These are phyloP conservation scores for Phylloscopus whistleri DNA, from an alignment of 2,113 vertebrate genomes.

Conservation along the genomic window DNA sequence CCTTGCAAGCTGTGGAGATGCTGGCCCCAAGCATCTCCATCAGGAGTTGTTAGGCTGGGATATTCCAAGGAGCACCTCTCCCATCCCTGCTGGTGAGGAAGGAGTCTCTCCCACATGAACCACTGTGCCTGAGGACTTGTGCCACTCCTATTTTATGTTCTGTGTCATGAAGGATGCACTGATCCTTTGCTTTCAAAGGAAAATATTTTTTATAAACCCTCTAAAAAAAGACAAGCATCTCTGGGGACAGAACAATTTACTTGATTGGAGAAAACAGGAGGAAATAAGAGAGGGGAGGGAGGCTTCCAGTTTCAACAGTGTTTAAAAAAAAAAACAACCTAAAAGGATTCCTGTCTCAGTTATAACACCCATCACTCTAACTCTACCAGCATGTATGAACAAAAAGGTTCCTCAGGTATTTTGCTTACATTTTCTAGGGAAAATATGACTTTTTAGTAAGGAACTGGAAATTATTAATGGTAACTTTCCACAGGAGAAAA, in stretches of 20 bases:
- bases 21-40: neutral
- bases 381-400: neutral
- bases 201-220: neutral
- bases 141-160: neutral
- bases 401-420: neutral
- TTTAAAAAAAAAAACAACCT: neutral
- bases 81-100: neutral
- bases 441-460: neutral
- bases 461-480: neutral
- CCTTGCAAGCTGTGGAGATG: neutral
- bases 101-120: neutral
- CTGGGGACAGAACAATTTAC: neutral
- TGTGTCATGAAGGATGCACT: neutral
- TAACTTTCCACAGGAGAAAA: neutral
- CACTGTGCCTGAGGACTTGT: neutral
- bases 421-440: neutral
- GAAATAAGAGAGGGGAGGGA: neutral
- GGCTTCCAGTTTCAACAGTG: neutral
- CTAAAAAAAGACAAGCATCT: neutral
- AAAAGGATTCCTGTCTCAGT: neutral
- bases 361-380: neutral
- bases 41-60: neutral
- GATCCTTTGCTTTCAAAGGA: neutral
- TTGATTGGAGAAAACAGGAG: neutral
- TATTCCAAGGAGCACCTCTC: neutral